These are phyloP conservation scores for Nyctibius bracteatus DNA, from an alignment of 2,113 vertebrate genomes.

Conservation along the genomic window DNA sequence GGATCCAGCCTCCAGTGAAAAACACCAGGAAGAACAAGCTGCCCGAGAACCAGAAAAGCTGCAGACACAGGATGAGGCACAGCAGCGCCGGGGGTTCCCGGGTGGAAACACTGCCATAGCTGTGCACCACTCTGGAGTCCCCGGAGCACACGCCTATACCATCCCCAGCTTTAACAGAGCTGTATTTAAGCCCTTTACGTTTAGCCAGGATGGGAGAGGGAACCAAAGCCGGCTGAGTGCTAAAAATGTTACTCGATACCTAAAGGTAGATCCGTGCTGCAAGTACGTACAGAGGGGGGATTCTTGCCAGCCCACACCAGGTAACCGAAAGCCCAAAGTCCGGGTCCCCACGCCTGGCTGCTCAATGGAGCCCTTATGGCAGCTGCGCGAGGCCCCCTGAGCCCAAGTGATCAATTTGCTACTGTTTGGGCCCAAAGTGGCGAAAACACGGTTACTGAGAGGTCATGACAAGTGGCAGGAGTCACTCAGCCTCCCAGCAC, in stretches of 20 bases:
- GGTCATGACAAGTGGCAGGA: not conserved
- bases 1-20: not conserved
- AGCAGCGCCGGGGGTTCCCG: fast-evolving
- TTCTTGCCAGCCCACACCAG: not conserved
- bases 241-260: not conserved
- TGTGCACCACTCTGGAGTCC: not conserved
- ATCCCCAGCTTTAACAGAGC: not conserved
- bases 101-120: fast-evolving
- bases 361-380: not conserved
- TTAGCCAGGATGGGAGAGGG: not conserved
- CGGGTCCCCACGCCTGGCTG: fast-evolving
- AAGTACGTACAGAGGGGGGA: not conserved
- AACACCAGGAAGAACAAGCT: not conserved
- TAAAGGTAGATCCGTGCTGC: not conserved
- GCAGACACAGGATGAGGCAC: not conserved
- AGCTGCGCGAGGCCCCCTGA: not conserved
- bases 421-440: not conserved
- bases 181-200: not conserved
- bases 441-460: not conserved
- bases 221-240: not conserved
- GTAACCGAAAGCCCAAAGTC: not conserved
- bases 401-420: not conserved
- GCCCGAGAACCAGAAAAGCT: not conserved
- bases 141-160: not conserved
- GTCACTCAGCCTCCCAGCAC: not conserved